Base-by-base conservation (phyloP, 37 sponge, comb jelly and placozoan species). In the Haliclona indistincta region DNA sequence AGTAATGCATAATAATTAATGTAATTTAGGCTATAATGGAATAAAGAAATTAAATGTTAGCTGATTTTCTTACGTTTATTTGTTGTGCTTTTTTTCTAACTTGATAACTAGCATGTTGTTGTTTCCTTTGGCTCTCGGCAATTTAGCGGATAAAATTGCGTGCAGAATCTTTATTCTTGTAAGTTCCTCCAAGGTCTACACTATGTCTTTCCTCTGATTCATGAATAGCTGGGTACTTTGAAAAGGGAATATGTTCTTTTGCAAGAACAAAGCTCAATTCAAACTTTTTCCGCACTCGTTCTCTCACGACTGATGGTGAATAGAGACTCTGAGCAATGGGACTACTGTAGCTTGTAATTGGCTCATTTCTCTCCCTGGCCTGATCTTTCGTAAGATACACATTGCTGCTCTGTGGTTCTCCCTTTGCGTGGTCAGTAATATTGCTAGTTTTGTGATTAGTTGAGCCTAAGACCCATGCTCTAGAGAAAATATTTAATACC, bases 381-480 rank as follows among this genome's bases (percentile, higher is more conserved):
- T 73, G 28, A 4, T 71, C 61, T 20, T 13, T 5, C 17, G 42
- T 28, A 6, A 17, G 60, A 40, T 45, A n/a, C 87, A 73, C 68
- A 38, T 74, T 56, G 10, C 35, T 38, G 6, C 33, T 67, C 55
- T 84, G 85, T 56, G 63, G 78, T 1, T 71, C 67, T 29, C 78
- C 68, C 23, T 6, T 74, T 28, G 75, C 81, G 58, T 80, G 87
- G 53, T 86, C 87, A 25, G 65, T 32, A 32, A 81, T 53, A 56
- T 76, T 76, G 77, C 77, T 87, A 22, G 66, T 81, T 55, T 71
- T 81, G 13, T 81, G 88, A 39, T 87, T 87, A 30, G 70, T 71
- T 32, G 87, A 80, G 11, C 76, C 88, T 56, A 15, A 29, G 6
- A 87, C 56, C 88, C 88, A 87, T 0, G 62, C 76, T 10, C 13